Percentiles rank a stretch among this genome's conserved stretches.
These are phyloP conservation scores for Spatulosminthurus flaviceps DNA, from an alignment of 2,888 invertebrate genomes.

Conservation along the genomic window DNA sequence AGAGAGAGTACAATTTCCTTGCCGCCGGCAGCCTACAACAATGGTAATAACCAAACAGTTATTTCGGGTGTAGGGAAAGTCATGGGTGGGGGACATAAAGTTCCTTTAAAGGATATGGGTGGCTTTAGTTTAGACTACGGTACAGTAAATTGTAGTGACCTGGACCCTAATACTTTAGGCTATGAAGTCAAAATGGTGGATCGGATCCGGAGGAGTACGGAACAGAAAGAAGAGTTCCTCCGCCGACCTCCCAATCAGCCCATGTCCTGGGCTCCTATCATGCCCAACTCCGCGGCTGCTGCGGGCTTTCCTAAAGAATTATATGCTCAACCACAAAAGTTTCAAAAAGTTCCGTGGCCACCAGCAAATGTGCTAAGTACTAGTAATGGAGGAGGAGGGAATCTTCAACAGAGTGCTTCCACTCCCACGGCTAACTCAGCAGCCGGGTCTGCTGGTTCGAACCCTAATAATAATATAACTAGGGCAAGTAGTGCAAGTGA, in stretches of 20 bases:
- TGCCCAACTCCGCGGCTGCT: conserved; percentile 45
- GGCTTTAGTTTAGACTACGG: conserved; percentile 25
- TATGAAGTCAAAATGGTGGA: conserved; percentile 64
- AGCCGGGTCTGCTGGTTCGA: not conserved
- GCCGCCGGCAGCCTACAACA: conserved; percentile 65
- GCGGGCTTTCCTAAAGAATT: conserved; percentile 62
- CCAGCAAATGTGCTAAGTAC: conserved; percentile 67
- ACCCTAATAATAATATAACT: conserved; percentile 15
- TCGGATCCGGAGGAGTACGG: conserved; percentile 79
- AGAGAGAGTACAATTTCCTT: conserved; percentile 75
- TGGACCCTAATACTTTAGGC: conserved; percentile 47
- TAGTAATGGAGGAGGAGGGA: conserved; percentile 32
- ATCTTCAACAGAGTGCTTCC: conserved; percentile 40
- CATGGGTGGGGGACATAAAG: conserved; percentile 2
- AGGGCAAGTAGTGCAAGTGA: conserved; percentile 37
- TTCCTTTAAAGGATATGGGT: conserved; percentile 13
- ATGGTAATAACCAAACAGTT: not conserved
- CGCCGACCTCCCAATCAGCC: conserved; percentile 74
- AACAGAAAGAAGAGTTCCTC: conserved; percentile 90
- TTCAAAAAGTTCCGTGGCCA: conserved; percentile 78
- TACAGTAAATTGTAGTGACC: not conserved
- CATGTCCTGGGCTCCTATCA: conserved; percentile 70
- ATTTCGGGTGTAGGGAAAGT: not conserved
- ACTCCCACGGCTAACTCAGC: conserved; percentile 23
- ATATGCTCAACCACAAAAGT: conserved; percentile 81